Conservation (phyloP, 1,140 invertebrate genomes). For the Aricia agestis region DNA sequence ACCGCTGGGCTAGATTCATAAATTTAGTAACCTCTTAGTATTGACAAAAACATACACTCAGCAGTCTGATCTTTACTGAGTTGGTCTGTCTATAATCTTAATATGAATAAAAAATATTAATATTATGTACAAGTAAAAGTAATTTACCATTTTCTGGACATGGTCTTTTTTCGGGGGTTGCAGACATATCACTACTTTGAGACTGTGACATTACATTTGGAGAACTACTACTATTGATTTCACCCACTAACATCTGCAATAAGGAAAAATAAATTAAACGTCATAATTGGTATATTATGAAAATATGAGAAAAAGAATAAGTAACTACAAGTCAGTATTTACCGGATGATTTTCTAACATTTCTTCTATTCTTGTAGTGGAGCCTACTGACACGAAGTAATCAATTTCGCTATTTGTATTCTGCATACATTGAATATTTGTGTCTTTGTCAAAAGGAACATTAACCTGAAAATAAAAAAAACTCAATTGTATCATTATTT, state of each 20-base stretch:
- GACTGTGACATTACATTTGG: conserved; percentile 52
- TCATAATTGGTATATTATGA: conserved; percentile 7
- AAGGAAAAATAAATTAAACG: conserved; percentile 24
- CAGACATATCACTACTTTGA: conserved; percentile 56
- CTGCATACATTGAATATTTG: conserved; percentile 82
- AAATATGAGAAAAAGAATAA: conserved; percentile 12
- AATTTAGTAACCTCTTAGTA: no score
- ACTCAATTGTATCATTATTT: no score
- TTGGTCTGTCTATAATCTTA: no score
- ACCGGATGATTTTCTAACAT: conserved; percentile 73
- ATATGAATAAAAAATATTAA: no score
- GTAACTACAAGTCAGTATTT: conserved; percentile 30
- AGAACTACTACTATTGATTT: conserved; percentile 58
- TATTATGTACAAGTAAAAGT: background rate
- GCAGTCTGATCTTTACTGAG: no score
- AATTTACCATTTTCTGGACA: conserved; percentile 54
- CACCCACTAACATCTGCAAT: conserved; percentile 62
- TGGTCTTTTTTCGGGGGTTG: conserved; percentile 59
- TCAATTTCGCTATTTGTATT: conserved; percentile 83
- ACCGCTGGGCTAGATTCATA: no score
- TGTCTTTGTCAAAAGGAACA: conserved; percentile 80
- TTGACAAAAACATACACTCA: no score
- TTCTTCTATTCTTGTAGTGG: conserved; percentile 68
- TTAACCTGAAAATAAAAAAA: conserved; percentile 71
- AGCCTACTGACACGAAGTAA: conserved; percentile 84